phyloP scores from a whole-genome alignment of 2,797 vertebrate species.

The Mycteria americana region DNA sequence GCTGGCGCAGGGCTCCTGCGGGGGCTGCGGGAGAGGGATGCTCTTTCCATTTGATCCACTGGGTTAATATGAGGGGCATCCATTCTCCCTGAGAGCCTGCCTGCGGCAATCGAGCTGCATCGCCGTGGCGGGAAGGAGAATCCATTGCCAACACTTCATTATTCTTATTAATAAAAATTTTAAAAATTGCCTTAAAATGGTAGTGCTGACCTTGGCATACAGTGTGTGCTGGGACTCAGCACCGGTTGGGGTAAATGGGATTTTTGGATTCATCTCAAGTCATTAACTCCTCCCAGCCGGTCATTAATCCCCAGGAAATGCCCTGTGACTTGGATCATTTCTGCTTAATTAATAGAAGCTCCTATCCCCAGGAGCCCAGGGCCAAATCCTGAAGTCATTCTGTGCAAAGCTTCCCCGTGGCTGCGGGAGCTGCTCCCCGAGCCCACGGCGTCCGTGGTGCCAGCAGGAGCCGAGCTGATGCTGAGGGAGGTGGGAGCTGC shows the following conservation, averaged over 20 bases:
- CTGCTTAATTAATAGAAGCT: neutral
- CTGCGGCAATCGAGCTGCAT: accelerated
- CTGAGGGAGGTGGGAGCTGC: accelerated
- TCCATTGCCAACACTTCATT: neutral
- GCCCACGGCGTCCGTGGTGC: accelerated
- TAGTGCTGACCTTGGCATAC: slow-evolving; percentile 16
- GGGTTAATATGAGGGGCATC: accelerated
- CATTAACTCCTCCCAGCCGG: slow-evolving; percentile 20
- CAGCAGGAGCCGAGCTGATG: accelerated
- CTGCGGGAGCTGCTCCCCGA: neutral
- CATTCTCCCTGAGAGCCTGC: neutral
- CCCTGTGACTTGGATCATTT: neutral
- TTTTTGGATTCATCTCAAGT: slow-evolving; percentile 48
- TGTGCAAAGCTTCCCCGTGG: neutral
- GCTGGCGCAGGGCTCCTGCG: neutral
- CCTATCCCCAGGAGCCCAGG: accelerated
- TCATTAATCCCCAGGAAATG: slow-evolving; percentile 43
- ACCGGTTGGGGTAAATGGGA: slow-evolving; percentile 31
- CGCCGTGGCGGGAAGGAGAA: neutral
- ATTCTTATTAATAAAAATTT: neutral
- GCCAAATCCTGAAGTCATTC: neutral
- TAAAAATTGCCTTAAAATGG: neutral
- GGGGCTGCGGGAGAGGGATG: neutral
- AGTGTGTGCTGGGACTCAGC: neutral
- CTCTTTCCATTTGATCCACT: neutral